A percentile compares a stretch with the other conserved stretches of the same genome.
These are phyloP conservation scores for Myxocyprinus asiaticus DNA, from an alignment of 2,113 vertebrate genomes.

Conservation along the genomic window DNA sequence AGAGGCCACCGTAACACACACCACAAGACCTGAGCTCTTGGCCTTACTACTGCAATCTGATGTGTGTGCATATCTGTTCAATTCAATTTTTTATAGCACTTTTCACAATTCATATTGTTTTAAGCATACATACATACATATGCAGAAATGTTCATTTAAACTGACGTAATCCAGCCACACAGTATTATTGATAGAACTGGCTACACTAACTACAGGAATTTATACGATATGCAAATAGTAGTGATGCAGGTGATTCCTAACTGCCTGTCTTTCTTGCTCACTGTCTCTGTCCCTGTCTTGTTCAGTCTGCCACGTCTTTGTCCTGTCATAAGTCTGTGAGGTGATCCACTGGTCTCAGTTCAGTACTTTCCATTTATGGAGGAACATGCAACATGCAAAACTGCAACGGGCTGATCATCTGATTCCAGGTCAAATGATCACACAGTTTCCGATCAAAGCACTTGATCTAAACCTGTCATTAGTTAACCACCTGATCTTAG, in stretches of 20 bases:
- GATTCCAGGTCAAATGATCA: constrained; percentile 28
- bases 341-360: constrained; percentile 8
- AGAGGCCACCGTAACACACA: constrained; percentile 56
- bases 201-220: too few relatives aligned
- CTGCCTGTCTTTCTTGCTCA: too few relatives aligned
- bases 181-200: too few relatives aligned
- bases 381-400: background rate
- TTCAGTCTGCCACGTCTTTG: background rate
- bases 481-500: constrained; percentile 30
- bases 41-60: constrained; percentile 16
- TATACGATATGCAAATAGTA: too few relatives aligned
- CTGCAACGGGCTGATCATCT: background rate
- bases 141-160: too few relatives aligned
- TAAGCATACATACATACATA: too few relatives aligned
- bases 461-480: constrained; percentile 38
- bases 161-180: too few relatives aligned
- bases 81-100: too few relatives aligned
- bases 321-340: background rate
- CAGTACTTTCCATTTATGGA: background rate
- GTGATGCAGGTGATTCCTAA: too few relatives aligned
- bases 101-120: too few relatives aligned
- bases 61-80: background rate
- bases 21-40: constrained; percentile 45
- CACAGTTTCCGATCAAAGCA: constrained; percentile 3
- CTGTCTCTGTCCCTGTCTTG: too few relatives aligned